Base-by-base conservation (phyloP, 2,888 invertebrate genomes). In the Epinotia bilunana region DNA sequence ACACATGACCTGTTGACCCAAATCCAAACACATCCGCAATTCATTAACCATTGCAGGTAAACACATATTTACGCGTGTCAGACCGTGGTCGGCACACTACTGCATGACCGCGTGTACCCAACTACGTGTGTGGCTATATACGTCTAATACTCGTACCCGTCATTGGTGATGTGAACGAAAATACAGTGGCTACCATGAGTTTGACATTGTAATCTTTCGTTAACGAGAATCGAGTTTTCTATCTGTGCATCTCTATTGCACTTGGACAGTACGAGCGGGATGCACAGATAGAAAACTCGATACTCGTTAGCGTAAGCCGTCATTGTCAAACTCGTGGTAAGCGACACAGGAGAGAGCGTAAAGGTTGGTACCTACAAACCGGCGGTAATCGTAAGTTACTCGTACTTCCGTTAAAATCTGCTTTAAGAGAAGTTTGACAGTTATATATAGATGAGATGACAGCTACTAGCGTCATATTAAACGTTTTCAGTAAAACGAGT, bases 31-130 rank as follows among this genome's bases (percentile, higher is more conserved):
- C 23, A 58, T 69, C 68, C 68, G 43, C 28, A 69, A 58, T 69
- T 69, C 68, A 69, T 58, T 69, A 69, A 68, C 43, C 68, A 58
- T 69, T 43, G 58, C 58, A 46, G 68, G 58, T 69, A 58, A 69
- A 69, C 68, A 69, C 68, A 69, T 69, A 67, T 55, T 57, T 67
- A 69, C 58, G 43, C 58, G 43, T 69, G 58, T 68, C 57, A 68
- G 68, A 16, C 23, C 68, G 68, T 39, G 68, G 68, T 68, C 58
- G 58, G 68, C 68, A 69, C 46, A 69, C 68, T 46, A 69, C 46
- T 43, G 68, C 23, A 69, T 16, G n/a, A 60, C 68, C 68, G 68
- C 68, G 58, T n/a, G 68, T 53, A 53, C 53, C n/a, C 53, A n/a
- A 53, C 16, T n/a, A 16, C 49, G 16, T 43, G 11, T 43, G 13